Conservation (phyloP, 2,113 vertebrate species). For the Zootoca vivipara region DNA sequence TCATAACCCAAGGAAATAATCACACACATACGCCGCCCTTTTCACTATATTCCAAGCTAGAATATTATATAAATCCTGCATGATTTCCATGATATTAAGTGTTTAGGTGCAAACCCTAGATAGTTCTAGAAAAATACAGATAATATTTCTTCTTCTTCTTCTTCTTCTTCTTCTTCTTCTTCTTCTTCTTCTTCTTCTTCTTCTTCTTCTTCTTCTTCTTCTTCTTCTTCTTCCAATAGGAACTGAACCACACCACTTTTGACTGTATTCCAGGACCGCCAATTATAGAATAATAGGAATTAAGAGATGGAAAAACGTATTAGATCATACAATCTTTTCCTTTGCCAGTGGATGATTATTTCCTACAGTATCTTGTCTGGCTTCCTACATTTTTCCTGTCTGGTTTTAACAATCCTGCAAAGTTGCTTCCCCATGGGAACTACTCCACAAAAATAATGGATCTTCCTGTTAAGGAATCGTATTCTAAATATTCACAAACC, state of each 20-base stretch:
- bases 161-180: background rate
- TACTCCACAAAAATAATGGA: slow-evolving; percentile 7
- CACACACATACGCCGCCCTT: background rate
- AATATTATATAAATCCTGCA: background rate
- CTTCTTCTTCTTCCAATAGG: background rate
- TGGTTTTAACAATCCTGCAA: slow-evolving; percentile 29
- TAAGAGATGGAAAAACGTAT: slow-evolving; percentile 28
- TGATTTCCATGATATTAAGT: slow-evolving; percentile 1
- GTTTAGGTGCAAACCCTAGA: background rate
- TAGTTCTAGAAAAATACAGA: slow-evolving; percentile 4
- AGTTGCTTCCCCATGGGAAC: background rate
- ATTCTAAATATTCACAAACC: background rate
- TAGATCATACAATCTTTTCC: background rate
- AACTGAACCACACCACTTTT: slow-evolving; percentile 16
- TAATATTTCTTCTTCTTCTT: too few relatives aligned
- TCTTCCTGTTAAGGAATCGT: background rate
- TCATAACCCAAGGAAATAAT: too few relatives aligned
- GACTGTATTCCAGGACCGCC: background rate
- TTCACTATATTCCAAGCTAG: background rate
- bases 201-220: too few relatives aligned
- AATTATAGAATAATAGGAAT: slow-evolving; percentile 34
- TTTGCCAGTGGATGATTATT: slow-evolving; percentile 16
- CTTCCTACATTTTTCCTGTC: background rate
- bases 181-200: too few relatives aligned
- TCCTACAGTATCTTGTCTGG: slow-evolving; percentile 2